A percentile compares a stretch with the other conserved stretches of the same genome.
These are phyloP conservation scores for Atta cephalotes DNA, from an alignment of 1,140 invertebrate species.

Conservation along the genomic window DNA sequence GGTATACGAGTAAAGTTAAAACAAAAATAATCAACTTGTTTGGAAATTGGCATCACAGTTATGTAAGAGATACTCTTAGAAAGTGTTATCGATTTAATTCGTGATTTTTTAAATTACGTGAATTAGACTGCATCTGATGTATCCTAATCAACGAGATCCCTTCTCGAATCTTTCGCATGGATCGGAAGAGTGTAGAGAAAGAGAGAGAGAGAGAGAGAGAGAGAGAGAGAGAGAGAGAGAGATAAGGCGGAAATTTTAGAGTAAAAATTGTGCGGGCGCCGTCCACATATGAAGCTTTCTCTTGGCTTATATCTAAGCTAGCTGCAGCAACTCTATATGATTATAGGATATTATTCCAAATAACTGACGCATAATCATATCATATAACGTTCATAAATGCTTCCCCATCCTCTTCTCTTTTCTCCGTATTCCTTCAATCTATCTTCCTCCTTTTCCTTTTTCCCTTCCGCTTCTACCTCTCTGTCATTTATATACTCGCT, in stretches of 20 bases:
- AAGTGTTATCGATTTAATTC: constrained; percentile 22
- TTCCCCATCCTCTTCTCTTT: constrained; percentile 55
- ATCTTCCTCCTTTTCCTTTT: background rate
- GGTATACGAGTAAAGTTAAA: constrained; percentile 47
- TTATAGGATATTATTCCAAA: constrained; percentile 78
- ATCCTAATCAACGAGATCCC: constrained; percentile 43
- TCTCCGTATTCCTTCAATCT: constrained; percentile 16
- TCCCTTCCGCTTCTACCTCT: constrained; percentile 31
- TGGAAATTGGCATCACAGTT: constrained; percentile 19
- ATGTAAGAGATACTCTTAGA: constrained; percentile 8
- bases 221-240: no score
- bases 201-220: background rate
- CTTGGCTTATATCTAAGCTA: constrained; percentile 74
- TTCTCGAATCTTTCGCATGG: constrained; percentile 70
- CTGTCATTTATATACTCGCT: constrained; percentile 69
- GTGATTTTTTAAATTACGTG: constrained; percentile 4
- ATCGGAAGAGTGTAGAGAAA: constrained; percentile 44
- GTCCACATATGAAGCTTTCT: constrained; percentile 80
- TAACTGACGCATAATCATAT: constrained; percentile 80
- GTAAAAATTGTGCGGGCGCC: constrained; percentile 77
- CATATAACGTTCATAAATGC: constrained; percentile 77
- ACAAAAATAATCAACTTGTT: constrained; percentile 19
- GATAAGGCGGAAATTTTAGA: constrained; percentile 40
- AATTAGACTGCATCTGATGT: background rate
- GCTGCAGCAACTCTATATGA: constrained; percentile 71